Evolutionary conservation across 2,113 vertebrate species (phyloP).

Genomic region (Eretmochelys imbricata): DNA sequence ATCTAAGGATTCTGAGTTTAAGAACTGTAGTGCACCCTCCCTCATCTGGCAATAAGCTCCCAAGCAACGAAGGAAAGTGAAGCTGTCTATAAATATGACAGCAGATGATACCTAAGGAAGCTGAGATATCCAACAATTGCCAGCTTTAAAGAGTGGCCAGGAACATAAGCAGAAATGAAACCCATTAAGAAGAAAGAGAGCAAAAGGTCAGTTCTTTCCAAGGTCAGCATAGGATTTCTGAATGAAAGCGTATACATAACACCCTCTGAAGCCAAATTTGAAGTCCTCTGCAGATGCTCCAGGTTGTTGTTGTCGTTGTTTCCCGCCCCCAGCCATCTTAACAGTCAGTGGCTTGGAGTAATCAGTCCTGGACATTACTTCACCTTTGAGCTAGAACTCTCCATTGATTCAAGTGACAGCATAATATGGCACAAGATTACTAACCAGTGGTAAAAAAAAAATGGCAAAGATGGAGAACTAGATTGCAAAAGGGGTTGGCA

Average conservation of each 20-base stretch:
- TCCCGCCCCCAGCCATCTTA: no score
- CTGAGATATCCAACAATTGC: not conserved
- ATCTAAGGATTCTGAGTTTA: not conserved
- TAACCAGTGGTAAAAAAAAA: not conserved
- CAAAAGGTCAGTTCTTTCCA: not conserved
- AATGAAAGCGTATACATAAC: not conserved
- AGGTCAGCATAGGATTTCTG: not conserved
- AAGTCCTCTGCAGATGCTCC: slow-evolving; percentile 14
- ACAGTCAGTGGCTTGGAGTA: not conserved
- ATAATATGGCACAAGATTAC: not conserved
- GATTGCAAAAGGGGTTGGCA: not conserved
- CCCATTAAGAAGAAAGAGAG: not conserved
- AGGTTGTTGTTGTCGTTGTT: not conserved
- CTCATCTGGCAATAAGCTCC: not conserved
- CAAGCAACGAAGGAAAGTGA: not conserved
- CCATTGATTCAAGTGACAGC: not conserved
- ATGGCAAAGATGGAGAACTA: not conserved
- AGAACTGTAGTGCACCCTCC: not conserved
- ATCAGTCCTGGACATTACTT: not conserved
- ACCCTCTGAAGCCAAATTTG: not conserved
- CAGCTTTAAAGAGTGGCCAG: not conserved
- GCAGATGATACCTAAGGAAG: not conserved
- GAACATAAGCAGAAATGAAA: not conserved
- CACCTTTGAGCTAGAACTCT: not conserved
- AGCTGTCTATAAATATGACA: not conserved